A percentile compares a stretch with the other conserved stretches of the same genome.
phyloP scores from a whole-genome alignment of 2,888 invertebrate genomes.

The Griposia aprilina region DNA sequence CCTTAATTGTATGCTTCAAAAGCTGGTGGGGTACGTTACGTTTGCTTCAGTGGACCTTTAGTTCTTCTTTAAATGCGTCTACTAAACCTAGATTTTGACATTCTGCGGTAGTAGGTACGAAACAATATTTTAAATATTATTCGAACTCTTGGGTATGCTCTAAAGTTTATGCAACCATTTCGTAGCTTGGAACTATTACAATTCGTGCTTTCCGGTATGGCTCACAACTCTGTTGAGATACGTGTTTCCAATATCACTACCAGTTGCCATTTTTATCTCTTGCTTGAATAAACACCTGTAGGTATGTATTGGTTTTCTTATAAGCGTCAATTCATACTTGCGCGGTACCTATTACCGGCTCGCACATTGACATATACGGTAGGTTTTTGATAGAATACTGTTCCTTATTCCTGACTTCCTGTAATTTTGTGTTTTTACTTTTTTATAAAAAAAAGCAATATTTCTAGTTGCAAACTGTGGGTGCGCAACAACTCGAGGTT shows the following conservation, averaged over 20 bases:
- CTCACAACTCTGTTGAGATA: not conserved
- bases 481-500: not conserved
- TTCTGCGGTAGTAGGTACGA: not conserved
- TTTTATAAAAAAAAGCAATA: not conserved
- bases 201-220: not conserved
- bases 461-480: not conserved
- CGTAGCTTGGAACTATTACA: not conserved
- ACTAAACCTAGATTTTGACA: not conserved
- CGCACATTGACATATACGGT: not conserved
- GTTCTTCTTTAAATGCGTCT: not conserved
- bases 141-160: not conserved
- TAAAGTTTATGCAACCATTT: not conserved
- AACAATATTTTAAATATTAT: not conserved
- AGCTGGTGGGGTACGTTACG: not conserved
- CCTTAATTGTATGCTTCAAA: not conserved
- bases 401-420: not conserved
- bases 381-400: not conserved
- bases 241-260: slow-evolving; percentile 23
- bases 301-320: slow-evolving; percentile 17
- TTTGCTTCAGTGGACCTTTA: not conserved
- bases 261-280: not conserved
- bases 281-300: slow-evolving; percentile 4
- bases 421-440: not conserved
- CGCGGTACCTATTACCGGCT: not conserved
- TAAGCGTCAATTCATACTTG: slow-evolving; percentile 9